Evolutionary conservation across 2,888 invertebrate genomes (phyloP), one percentile per base, ranked within the genome.

Genomic region (Lutraria lutraria): DNA sequence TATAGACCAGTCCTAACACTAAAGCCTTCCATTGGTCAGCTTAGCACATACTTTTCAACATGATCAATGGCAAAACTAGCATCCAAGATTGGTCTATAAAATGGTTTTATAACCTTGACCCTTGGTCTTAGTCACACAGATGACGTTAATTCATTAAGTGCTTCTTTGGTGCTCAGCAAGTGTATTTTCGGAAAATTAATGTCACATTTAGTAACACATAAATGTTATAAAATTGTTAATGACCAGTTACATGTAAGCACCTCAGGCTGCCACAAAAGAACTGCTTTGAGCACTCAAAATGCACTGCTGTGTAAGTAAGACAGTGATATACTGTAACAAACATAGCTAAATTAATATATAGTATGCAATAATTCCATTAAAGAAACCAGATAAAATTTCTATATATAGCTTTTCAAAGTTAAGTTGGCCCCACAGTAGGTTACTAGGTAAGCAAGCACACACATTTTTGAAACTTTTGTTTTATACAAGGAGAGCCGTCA

Each of bases 221-320:
- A 43, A 43, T 43, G 43, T 43, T 43, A 43, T 4, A 43, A 43
- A 43, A 43, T 43, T 43, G 43, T 43, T 2, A 43, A 43, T 43
- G 43, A 43, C 43, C 43, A 43, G 4, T 43, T 43, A n/a, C n/a
- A n/a, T n/a, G n/a, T n/a, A n/a, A n/a, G n/a, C n/a, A n/a, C n/a
- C 43, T 43, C 2, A 43, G 2, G 43, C 43, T 43, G 31, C 10
- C 4, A 34, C 13, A 19, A 34, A 29, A 34, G 76, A 4, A 76
- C 76, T 34, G 15, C 34, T 3, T 19, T 16, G 15, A 76, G 76
- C 34, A 31, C 76, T 76, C 34, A 76, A 16, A 13, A 76, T 31
- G 76, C 6, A 76, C 29, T 76, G 52, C 79, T 85, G 85, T 34
- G 31, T 21, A 53, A 85, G 60, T 80, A 85, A 85, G 85, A 85